phyloP scores from a whole-genome alignment of 2,888 invertebrate species.

The Aquatica leii region DNA sequence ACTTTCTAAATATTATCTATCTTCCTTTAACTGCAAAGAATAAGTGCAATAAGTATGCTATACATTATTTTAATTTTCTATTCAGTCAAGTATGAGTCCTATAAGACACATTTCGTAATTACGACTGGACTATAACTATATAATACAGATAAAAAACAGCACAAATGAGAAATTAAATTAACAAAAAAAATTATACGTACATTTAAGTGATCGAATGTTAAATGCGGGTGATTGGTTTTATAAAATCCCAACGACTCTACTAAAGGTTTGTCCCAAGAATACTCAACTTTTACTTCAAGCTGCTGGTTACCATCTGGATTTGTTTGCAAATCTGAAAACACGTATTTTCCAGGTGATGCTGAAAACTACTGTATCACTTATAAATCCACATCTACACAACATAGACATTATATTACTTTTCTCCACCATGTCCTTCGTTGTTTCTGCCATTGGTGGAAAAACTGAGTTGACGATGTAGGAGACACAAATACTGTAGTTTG shows the following conservation, averaged over 20 bases:
- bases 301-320: constrained; percentile 59
- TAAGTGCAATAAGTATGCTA: too few relatives aligned
- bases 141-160: neutral
- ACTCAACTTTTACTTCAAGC: constrained; percentile 72
- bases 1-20: too few relatives aligned
- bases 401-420: constrained; percentile 61
- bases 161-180: neutral
- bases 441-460: constrained; percentile 78
- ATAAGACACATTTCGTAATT: too few relatives aligned
- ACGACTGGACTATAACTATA: too few relatives aligned
- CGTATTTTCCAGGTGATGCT: constrained; percentile 75
- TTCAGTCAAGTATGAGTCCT: neutral
- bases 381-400: neutral
- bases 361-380: constrained; percentile 67
- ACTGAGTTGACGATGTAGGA: constrained; percentile 65
- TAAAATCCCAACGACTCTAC: constrained; percentile 69
- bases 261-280: constrained; percentile 68
- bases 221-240: constrained; percentile 44
- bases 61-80: too few relatives aligned
- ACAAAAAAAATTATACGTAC: constrained; percentile 39
- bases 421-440: constrained; percentile 88
- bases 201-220: constrained; percentile 46
- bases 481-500: constrained; percentile 61
- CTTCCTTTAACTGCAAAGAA: too few relatives aligned
- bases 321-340: constrained; percentile 67